These are phyloP conservation scores for Orestias chungarensis DNA, from an alignment of 2,797 vertebrate genomes.

Conservation along the genomic window DNA sequence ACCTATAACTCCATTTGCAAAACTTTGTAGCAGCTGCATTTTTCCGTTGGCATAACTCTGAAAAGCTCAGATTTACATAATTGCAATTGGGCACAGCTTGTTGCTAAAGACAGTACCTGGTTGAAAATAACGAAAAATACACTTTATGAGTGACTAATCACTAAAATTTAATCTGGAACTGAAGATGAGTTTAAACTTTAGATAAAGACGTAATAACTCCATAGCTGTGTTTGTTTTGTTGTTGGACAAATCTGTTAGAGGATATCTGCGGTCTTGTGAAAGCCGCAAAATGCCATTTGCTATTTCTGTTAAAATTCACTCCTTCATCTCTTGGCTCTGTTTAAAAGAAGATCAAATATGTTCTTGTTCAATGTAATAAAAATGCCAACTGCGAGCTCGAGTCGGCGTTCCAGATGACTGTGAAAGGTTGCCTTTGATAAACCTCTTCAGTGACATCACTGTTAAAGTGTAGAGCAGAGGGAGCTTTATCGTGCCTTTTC, in stretches of 20 bases:
- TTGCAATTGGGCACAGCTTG: neutral
- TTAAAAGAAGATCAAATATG: neutral
- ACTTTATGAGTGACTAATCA: neutral
- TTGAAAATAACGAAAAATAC: neutral
- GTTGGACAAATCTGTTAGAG: neutral
- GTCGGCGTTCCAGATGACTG: neutral
- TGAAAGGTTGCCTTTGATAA: slow-evolving; percentile 15
- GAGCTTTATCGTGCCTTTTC: neutral
- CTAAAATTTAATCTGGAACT: neutral
- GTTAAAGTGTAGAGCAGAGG: neutral
- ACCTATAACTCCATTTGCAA: neutral
- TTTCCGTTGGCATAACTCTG: neutral
- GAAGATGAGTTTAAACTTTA: neutral
- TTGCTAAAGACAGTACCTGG: neutral
- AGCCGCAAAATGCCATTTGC: neutral
- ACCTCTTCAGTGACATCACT: neutral
- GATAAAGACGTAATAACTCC: neutral
- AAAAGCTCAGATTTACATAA: slow-evolving; percentile 2
- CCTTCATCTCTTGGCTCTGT: neutral
- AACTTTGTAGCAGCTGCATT: neutral
- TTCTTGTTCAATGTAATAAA: neutral
- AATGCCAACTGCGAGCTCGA: neutral
- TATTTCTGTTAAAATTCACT: neutral
- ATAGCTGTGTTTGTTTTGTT: neutral
- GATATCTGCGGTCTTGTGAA: neutral